These are phyloP conservation scores for Agrypnia vestita DNA, from an alignment of 1,140 invertebrate genomes.

Conservation along the genomic window DNA sequence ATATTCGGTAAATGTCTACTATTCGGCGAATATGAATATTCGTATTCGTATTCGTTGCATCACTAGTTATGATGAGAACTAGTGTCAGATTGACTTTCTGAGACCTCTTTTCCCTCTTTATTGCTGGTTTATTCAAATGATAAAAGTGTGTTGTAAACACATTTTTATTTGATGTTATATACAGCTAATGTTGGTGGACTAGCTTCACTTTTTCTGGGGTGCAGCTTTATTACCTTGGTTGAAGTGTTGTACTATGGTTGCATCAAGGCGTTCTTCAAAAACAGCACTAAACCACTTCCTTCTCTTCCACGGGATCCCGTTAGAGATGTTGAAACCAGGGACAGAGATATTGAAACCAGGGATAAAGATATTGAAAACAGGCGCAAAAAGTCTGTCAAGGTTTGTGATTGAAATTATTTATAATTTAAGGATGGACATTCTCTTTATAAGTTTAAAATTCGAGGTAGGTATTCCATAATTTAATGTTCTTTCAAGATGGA, in stretches of 20 bases:
- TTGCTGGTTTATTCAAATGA: no score
- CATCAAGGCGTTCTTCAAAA: slow-evolving; percentile 10
- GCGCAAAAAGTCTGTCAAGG: neutral
- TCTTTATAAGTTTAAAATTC: no score
- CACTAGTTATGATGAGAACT: no score
- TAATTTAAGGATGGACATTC: no score
- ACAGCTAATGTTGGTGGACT: slow-evolving; percentile 61
- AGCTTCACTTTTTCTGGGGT: slow-evolving; percentile 63
- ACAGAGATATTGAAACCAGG: neutral
- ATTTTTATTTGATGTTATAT: neutral
- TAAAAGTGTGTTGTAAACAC: no score
- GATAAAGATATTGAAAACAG: neutral
- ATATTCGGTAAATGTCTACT: no score
- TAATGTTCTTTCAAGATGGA: no score
- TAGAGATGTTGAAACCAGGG: neutral
- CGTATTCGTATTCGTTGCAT: no score
- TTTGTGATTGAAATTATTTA: neutral
- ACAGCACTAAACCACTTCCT: neutral
- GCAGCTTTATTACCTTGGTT: slow-evolving; percentile 62
- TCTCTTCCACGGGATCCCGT: neutral
- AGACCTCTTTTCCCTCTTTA: no score
- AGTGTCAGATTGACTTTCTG: no score
- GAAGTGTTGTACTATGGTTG: slow-evolving; percentile 62
- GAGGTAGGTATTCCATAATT: no score
- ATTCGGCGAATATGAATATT: no score